phyloP scores from a whole-genome alignment of 2,113 vertebrate genomes.

The Sus scrofa region DNA sequence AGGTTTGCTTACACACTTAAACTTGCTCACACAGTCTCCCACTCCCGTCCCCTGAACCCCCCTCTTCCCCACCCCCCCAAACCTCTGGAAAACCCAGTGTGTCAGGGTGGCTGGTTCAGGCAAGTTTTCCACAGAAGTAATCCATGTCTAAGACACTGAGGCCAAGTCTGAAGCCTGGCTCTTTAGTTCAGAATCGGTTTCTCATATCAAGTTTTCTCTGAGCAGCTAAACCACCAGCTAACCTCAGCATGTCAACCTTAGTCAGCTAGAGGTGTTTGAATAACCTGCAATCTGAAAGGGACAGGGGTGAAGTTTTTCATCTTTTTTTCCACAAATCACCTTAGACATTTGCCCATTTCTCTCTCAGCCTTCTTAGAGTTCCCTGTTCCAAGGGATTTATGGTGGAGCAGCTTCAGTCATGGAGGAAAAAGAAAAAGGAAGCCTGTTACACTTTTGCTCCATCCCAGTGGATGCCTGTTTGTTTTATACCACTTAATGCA shows the following conservation, averaged over 20 bases:
- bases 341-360: background rate
- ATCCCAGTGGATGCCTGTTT: background rate
- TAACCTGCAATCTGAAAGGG: background rate
- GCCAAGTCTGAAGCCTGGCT: background rate
- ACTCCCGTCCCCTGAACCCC: too few relatives aligned
- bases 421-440: background rate
- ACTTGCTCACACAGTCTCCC: background rate
- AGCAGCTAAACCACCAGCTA: background rate
- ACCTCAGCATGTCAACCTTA: background rate
- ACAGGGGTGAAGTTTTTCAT: background rate
- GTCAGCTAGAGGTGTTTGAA: background rate
- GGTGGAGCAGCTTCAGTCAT: background rate
- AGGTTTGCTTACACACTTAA: background rate
- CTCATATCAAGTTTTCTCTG: constrained; percentile 18
- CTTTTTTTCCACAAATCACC: background rate
- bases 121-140: background rate
- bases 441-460: background rate
- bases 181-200: background rate
- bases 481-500: constrained; percentile 38
- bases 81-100: background rate
- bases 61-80: too few relatives aligned
- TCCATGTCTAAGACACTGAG: background rate
- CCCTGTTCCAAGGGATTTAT: background rate
- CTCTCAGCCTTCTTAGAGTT: background rate
- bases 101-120: background rate